phyloP scores from a whole-genome alignment of 2,888 invertebrate genomes.

The Anticlea derivata region DNA sequence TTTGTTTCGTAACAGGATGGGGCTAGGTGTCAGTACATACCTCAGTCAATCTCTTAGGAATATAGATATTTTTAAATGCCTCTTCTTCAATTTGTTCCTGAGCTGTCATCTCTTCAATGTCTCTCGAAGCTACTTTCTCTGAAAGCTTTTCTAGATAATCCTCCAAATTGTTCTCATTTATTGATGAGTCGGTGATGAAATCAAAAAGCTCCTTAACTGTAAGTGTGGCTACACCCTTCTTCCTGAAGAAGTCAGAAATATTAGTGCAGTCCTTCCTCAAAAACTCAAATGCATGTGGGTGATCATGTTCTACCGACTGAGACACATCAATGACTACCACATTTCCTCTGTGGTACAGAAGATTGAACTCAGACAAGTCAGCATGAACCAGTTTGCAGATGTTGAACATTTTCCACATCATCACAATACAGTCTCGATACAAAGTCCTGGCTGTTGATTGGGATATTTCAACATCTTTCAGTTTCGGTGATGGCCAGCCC shows the following conservation, averaged over 20 bases:
- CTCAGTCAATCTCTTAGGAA: constrained; percentile 96
- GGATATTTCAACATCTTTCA: constrained; percentile 93
- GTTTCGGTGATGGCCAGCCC: constrained; percentile 96
- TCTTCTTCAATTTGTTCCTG: constrained; percentile 93
- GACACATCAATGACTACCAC: constrained; percentile 98
- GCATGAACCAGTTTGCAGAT: constrained; percentile 98
- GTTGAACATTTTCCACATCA: constrained; percentile 97
- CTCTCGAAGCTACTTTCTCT: constrained; percentile 85
- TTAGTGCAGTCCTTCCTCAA: constrained; percentile 97
- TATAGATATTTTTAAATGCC: constrained; percentile 96
- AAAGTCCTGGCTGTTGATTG: constrained; percentile 89
- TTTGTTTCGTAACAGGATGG: too few species aligned
- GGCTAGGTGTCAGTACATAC: too few species aligned
- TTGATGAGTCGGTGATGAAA: constrained; percentile 96
- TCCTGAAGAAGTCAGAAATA: constrained; percentile 94
- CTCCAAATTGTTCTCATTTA: constrained; percentile 92
- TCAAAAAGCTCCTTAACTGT: constrained; percentile 96
- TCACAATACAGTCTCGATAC: constrained; percentile 91
- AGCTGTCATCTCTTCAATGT: constrained; percentile 86
- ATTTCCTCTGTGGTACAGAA: constrained; percentile 92
- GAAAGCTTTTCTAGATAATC: constrained; percentile 90
- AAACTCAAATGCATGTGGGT: constrained; percentile 97
- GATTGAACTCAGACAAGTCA: constrained; percentile 98
- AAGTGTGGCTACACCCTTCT: constrained; percentile 95
- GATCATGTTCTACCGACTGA: constrained; percentile 99